Evolutionary conservation across 2,888 invertebrate species (phyloP).

Genomic region (Drosophila anceps): DNA sequence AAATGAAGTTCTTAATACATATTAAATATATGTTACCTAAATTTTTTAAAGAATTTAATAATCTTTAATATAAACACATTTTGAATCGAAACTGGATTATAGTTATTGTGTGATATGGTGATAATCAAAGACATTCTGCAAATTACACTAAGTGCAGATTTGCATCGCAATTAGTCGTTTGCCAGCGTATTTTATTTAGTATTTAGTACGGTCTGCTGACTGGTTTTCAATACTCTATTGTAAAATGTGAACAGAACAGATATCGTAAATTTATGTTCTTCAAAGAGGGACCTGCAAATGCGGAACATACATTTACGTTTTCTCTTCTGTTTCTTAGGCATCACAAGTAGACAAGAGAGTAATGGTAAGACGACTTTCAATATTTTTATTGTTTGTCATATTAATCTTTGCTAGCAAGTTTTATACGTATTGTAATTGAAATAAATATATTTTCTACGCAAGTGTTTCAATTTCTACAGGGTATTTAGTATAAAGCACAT

Average conservation of each 20-base stretch:
- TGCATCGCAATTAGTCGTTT: neutral
- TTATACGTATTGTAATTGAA: neutral
- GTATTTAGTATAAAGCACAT: neutral
- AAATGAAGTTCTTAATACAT: neutral
- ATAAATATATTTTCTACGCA: neutral
- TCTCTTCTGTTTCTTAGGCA: too few relatives aligned
- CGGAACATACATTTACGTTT: too few relatives aligned
- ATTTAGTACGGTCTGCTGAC: slow-evolving; percentile 24
- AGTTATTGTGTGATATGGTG: neutral
- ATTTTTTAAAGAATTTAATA: too few relatives aligned
- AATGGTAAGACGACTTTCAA: too few relatives aligned
- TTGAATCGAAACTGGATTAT: neutral
- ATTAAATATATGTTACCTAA: neutral
- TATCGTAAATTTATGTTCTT: too few relatives aligned
- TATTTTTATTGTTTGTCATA: too few relatives aligned
- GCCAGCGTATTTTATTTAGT: neutral
- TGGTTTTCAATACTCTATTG: neutral
- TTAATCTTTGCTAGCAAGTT: too few relatives aligned
- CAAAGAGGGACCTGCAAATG: too few relatives aligned
- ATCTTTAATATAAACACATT: neutral
- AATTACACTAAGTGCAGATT: neutral
- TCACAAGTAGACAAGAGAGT: too few relatives aligned
- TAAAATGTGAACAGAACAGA: too few relatives aligned
- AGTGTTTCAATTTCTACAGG: neutral
- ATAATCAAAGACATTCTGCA: neutral